Evolutionary conservation across 2,888 invertebrate genomes (phyloP), one percentile per base, ranked within the genome.

Genomic region (Ophioninae sp.): DNA sequence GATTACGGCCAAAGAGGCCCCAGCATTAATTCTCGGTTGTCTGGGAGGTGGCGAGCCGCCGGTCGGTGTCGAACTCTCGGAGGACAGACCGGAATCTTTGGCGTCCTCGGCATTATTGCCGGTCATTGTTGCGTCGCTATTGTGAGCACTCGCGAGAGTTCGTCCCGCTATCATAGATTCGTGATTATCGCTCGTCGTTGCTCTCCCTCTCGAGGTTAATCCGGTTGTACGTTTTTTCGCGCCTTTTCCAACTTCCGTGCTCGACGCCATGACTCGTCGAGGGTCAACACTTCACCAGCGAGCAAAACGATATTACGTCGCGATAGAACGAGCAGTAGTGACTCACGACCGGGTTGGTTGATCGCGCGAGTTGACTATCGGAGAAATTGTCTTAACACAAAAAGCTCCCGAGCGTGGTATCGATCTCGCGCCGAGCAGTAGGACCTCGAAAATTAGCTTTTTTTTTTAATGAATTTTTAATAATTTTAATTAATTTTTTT

Each of bases 11-110:
- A 88, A 85, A 84, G 86, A 84, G n/a, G 85, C 71, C n/a, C 86
- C 81, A 37, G 82, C 76, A 13, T 67, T 30, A 39, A 83, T 83
- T 80, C 86, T 90, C 23, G 87, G 87, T 68, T 90, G 92, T 37
- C 91, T 88, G 20, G 91, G 90, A 2, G 90, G 89, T 61, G 92
- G 92, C 61, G 93, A 92, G 44, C 90, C 91, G n/a, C 90, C 89
- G 20, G 91, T 91, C 7, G 93, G 93, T 58, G 92, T 92, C 65
- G 92, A 90, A 79, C 90, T 89, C 81, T 92, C 92, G 65, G 92
- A 92, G 1, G 93, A 92, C 67, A 92, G 85, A 22, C 92, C 92
- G n/a, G 93, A 93, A 79, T 92, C 93, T 72, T 86, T 89, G 8
- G 88, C 90, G 73, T 92, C 92, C 64, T 91, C 91, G 69, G 77